Base-by-base conservation (phyloP, 2,888 invertebrate genomes). In the Synanthedon formicaeformis region DNA sequence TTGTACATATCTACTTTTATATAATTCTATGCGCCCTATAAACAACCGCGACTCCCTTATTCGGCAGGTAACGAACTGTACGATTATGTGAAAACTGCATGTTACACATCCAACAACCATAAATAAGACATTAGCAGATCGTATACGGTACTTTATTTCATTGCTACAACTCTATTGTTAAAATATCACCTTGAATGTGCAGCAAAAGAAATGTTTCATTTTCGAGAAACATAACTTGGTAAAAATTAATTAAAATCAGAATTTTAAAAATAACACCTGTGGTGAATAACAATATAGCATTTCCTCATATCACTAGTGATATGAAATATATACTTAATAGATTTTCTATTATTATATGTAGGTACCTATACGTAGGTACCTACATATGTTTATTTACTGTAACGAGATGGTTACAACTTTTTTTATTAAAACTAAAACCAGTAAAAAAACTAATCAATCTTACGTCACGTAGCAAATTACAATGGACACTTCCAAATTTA, bases 121-220 rank as follows among this genome's bases (percentile, higher is more conserved):
- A 87, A 87, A 87, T 86, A 86, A 76, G 79, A 81, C 78, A 85
- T 87, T 85, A 85, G 74, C 84, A 84, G 78, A 68, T 86, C 83
- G 72, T 84, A 76, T 65, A 61, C 57, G 58, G 62, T 68, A 66
- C 65, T 76, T 69, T 72, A 71, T 76, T 75, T 78, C 77, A 74
- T 77, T 78, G 74, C 68, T 70, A 67, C 65, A 66, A 63, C 61
- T 63, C 72, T 65, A 73, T 81, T 81, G 78, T 81, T 60, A 54
- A 13, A 23, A 23, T 5, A 23, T 23, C 23, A 23, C 6, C n/a
- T 45, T 45, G 13, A 58, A 34, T 34, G 34, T 10, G 10, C 34
- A 34, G 34, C 10, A 10, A 34, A 34, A 34, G 8, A 34, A 10
- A 34, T 34, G 34, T 34, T 10, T 34, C 34, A 34, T 34, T 34